phyloP scores from a whole-genome alignment of 2,113 vertebrate genomes.

The Phalacrocorax pelagicus region DNA sequence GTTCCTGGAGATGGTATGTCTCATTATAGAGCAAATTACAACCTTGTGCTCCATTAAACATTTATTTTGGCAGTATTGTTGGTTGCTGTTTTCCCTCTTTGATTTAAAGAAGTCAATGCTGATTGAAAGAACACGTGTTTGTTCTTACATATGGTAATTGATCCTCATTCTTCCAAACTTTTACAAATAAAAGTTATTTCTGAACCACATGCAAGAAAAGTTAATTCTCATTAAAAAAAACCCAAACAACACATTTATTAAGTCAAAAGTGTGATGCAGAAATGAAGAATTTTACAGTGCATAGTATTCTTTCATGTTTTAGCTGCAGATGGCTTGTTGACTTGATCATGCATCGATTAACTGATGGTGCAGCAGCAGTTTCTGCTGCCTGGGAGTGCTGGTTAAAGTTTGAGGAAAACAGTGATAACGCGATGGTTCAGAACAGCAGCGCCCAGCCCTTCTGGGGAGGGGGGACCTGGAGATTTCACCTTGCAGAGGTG shows the following conservation, averaged over 20 bases:
- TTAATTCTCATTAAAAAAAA: not conserved
- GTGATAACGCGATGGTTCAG: not conserved
- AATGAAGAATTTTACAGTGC: not conserved
- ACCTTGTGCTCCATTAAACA: constrained; percentile 27
- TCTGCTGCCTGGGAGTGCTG: not conserved
- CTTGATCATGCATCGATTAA: not conserved
- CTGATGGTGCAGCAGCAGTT: not conserved
- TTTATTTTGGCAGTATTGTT: constrained; percentile 51
- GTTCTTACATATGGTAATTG: not conserved
- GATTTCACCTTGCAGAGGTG: not conserved
- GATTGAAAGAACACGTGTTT: constrained; percentile 1
- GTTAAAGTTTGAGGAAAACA: not conserved
- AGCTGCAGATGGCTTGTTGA: not conserved
- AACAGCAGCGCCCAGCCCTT: not conserved
- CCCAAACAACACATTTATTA: not conserved
- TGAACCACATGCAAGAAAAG: not conserved
- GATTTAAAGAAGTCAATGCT: constrained; percentile 15
- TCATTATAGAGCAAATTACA: constrained; percentile 37
- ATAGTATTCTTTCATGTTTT: not conserved
- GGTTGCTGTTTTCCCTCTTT: not conserved
- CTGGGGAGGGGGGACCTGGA: not conserved
- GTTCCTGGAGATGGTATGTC: not conserved
- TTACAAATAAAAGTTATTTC: not conserved
- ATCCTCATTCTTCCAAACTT: constrained; percentile 17
- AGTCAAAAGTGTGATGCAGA: not conserved